These are phyloP conservation scores for Drosophila bipectinata DNA, from an alignment of 1,140 invertebrate genomes.

Conservation along the genomic window DNA sequence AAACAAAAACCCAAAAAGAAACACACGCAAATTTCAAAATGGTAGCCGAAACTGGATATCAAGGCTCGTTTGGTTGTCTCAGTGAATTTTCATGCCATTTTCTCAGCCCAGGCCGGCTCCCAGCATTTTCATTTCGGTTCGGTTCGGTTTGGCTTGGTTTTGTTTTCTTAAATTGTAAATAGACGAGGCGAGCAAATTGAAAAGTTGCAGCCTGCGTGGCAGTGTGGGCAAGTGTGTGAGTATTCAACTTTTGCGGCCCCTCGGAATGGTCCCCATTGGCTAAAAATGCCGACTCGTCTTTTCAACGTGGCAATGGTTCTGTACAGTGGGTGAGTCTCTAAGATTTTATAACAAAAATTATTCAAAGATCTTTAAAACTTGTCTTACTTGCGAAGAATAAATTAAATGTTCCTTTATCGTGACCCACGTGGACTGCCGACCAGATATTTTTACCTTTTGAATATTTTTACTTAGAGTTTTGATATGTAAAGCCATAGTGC, in stretches of 20 bases:
- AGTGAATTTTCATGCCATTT: constrained; percentile 12
- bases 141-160: constrained; percentile 14
- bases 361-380: too few species aligned
- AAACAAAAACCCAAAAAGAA: background rate
- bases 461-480: background rate
- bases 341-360: background rate
- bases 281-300: constrained; percentile 61
- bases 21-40: constrained; percentile 32
- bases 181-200: constrained; percentile 55
- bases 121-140: background rate
- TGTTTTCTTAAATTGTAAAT: constrained; percentile 59
- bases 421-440: too few species aligned
- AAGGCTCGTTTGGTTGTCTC: constrained; percentile 54
- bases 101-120: background rate
- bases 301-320: constrained; percentile 19
- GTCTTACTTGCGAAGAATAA: too few species aligned
- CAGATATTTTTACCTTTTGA: background rate
- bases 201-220: constrained; percentile 42
- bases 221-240: constrained; percentile 27
- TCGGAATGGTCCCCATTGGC: constrained; percentile 45
- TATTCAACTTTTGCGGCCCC: constrained; percentile 42
- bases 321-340: constrained; percentile 8
- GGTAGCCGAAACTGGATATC: constrained; percentile 42
- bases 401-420: too few species aligned
- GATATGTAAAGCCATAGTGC: constrained; percentile 2